A percentile compares a stretch with the other conserved stretches of the same genome.
Evolutionary conservation across 1,140 invertebrate genomes (phyloP).

Genomic region (Drosophila suzukii): DNA sequence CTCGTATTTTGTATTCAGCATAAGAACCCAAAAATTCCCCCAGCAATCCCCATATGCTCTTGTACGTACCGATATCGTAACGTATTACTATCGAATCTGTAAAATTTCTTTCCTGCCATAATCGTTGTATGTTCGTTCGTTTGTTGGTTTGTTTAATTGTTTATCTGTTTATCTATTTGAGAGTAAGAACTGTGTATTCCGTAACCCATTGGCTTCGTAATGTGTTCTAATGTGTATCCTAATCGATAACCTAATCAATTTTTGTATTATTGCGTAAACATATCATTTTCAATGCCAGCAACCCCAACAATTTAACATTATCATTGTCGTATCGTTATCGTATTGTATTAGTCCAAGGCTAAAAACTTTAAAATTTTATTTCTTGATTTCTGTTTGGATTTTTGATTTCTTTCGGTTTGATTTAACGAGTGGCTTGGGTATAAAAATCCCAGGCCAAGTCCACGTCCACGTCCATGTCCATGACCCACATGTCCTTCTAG

Average conservation of each 20-base stretch:
- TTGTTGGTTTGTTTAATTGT: constrained; percentile 66
- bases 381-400: constrained; percentile 1
- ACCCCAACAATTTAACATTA: constrained; percentile 17
- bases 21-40: constrained; percentile 26
- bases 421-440: constrained; percentile 16
- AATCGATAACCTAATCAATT: constrained; percentile 34
- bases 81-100: constrained; percentile 45
- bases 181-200: constrained; percentile 70
- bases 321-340: constrained; percentile 32
- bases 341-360: constrained; percentile 36
- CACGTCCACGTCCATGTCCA: constrained; percentile 22
- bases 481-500: constrained; percentile 3
- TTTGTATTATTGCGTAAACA: constrained; percentile 36
- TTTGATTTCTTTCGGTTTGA: constrained; percentile 18
- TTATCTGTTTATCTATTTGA: constrained; percentile 50
- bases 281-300: constrained; percentile 25
- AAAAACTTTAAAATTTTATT: constrained; percentile 13
- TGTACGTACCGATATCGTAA: constrained; percentile 40
- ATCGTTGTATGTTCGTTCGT: constrained; percentile 76
- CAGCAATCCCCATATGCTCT: constrained; percentile 21
- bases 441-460: neutral
- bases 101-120: constrained; percentile 65
- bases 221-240: constrained; percentile 64
- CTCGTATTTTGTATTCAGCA: constrained; percentile 43
- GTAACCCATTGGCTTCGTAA: constrained; percentile 76